Evolutionary conservation across 1,140 invertebrate genomes (phyloP).

Genomic region (Zelostemma sp.): DNA sequence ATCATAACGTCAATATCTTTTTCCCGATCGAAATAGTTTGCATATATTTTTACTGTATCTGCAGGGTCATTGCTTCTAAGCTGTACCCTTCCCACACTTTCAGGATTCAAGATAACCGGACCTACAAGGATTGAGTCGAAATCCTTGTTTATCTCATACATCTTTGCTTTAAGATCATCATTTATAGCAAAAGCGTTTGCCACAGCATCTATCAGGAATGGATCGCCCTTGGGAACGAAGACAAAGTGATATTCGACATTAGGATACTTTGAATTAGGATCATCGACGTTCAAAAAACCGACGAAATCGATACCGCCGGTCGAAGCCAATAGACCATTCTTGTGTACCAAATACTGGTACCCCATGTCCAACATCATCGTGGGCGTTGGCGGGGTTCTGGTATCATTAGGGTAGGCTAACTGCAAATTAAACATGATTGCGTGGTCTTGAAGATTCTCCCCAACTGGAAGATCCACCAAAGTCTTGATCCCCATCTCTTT

Average conservation of each 20-base stretch:
- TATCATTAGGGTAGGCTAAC: slow-evolving; percentile 52
- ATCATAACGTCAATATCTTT: slow-evolving; percentile 66
- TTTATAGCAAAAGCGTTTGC: slow-evolving; percentile 23
- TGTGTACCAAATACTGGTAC: slow-evolving; percentile 56
- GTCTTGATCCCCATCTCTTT: slow-evolving; percentile 71
- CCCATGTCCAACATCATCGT: slow-evolving; percentile 25
- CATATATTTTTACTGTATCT: slow-evolving; percentile 77
- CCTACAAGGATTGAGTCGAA: slow-evolving; percentile 53
- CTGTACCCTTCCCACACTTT: slow-evolving; percentile 71
- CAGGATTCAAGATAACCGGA: slow-evolving; percentile 68
- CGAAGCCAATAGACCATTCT: slow-evolving; percentile 24
- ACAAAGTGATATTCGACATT: slow-evolving; percentile 53
- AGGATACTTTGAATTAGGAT: slow-evolving; percentile 54
- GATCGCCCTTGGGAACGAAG: slow-evolving; percentile 32
- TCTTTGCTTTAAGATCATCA: slow-evolving; percentile 34
- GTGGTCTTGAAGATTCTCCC: slow-evolving; percentile 78
- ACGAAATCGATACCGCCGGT: slow-evolving; percentile 35
- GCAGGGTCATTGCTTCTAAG: slow-evolving; percentile 73
- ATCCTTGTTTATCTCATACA: slow-evolving; percentile 34
- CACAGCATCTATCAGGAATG: slow-evolving; percentile 4
- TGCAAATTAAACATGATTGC: slow-evolving; percentile 62
- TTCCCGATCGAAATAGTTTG: slow-evolving; percentile 75
- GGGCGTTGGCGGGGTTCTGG: slow-evolving; percentile 68
- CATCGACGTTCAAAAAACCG: slow-evolving; percentile 54
- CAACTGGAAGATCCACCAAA: slow-evolving; percentile 74